Conservation (phyloP, 2,797 vertebrate species). For the Gastrophryne carolinensis region DNA sequence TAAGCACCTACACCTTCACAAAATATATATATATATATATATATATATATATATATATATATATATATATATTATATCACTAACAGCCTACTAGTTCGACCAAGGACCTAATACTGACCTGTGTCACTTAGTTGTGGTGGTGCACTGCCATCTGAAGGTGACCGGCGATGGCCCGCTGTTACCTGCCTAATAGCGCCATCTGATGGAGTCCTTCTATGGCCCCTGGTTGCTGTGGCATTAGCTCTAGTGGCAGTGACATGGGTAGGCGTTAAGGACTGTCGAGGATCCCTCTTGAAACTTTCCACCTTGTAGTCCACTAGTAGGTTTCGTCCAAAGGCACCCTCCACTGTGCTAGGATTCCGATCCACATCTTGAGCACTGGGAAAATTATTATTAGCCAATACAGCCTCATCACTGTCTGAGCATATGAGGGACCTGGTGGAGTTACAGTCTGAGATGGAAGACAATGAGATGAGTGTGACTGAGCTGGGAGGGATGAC, state of each 20-base stretch:
- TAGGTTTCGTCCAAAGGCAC: slow-evolving; percentile 70
- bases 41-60: too few species aligned
- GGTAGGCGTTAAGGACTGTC: slow-evolving; percentile 88
- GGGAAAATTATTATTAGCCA: slow-evolving; percentile 45
- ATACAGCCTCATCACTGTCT: slow-evolving; percentile 74
- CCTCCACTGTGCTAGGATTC: slow-evolving; percentile 32
- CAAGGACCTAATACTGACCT: not conserved
- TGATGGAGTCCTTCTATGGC: slow-evolving; percentile 83
- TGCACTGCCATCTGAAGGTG: slow-evolving; percentile 78
- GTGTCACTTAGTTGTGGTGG: slow-evolving; percentile 68
- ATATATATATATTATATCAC: too few species aligned
- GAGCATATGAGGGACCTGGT: slow-evolving; percentile 85
- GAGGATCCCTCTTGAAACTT: slow-evolving; percentile 89
- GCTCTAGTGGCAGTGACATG: slow-evolving; percentile 78
- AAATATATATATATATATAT: too few species aligned
- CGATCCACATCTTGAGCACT: not conserved
- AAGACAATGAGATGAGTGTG: slow-evolving; percentile 84
- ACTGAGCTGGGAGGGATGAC: slow-evolving; percentile 70
- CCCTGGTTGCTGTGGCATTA: slow-evolving; percentile 68
- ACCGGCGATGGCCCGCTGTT: slow-evolving; percentile 62
- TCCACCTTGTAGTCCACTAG: slow-evolving; percentile 84
- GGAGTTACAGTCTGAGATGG: slow-evolving; percentile 88
- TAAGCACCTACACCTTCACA: too few species aligned
- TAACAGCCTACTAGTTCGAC: too few species aligned
- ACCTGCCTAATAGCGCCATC: slow-evolving; percentile 80